Evolutionary conservation across 2,888 invertebrate species (phyloP), one percentile per base, ranked within the genome.

Genomic region (Chaitophorus viminalis): DNA sequence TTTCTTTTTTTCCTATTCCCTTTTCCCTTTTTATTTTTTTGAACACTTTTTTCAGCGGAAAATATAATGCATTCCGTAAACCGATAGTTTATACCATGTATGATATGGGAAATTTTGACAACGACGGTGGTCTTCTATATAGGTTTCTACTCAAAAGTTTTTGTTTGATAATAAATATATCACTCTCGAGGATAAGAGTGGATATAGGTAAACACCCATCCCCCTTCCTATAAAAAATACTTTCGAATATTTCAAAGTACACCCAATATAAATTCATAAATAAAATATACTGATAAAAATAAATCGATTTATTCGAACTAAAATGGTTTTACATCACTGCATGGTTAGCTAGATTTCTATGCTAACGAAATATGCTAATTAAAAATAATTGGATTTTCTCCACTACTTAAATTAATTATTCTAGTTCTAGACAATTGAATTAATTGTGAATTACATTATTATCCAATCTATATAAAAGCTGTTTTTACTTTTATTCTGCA

Each of bases 341-440:
- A 1, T n/a, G 5, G 1, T 1, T 21, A 17, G 31, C 29, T 72
- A 18, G 31, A 78, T 78, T 78, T 60, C 33, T 36, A 60, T 60
- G 33, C 2, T 2, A 60, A 60, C 33, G 33, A 33, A 36, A 36
- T 60, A 78, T 60, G 17, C n/a, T 60, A 78, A 78, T 78, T 60
- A 36, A 4, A 65, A 25, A 78, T 60, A 25, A 78, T 60, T 33
- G n/a, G 11, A 0, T 78, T 60, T 78, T 36, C 33, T 78, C 36
- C 17, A n/a, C 31, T n/a, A 33, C n/a, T 17, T n/a, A 17, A 78
- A 78, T 78, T 36, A 78, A 78, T 78, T 78, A 78, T 33, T 60
- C 60, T 14, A 78, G 36, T 60, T 11, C 3, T 33, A 33, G 33
- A 78, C n/a, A 36, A 78, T 78, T 60, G 33, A 60, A 78, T 78